Conservation (phyloP, 2,113 vertebrate genomes). For the Saccopteryx bilineata region DNA sequence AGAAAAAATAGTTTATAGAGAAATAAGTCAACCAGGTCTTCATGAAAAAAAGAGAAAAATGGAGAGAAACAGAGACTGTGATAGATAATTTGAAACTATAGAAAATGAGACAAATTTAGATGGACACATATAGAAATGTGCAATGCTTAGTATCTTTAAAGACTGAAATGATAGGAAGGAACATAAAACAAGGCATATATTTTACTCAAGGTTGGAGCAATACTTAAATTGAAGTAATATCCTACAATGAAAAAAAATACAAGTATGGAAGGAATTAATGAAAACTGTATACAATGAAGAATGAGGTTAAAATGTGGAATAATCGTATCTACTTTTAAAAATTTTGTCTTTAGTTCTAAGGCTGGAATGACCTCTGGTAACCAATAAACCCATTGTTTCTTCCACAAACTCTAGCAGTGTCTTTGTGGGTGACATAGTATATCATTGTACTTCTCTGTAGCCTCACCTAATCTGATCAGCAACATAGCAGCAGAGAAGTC, state of each 20-base stretch:
- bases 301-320: background rate
- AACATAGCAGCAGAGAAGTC: background rate
- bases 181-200: background rate
- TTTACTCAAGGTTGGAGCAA: background rate
- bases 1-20: background rate
- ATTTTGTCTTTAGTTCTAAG: background rate
- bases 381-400: background rate
- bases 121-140: background rate
- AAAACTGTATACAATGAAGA: background rate
- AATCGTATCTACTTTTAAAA: background rate
- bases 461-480: background rate
- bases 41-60: background rate
- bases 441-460: accelerated
- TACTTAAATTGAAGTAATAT: background rate
- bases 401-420: background rate
- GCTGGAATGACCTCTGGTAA: background rate
- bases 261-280: background rate
- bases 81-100: background rate
- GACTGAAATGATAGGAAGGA: background rate
- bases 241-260: background rate
- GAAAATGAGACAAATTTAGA: background rate
- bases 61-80: background rate
- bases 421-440: too few species aligned
- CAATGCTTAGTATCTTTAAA: background rate
- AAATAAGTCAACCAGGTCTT: background rate